Base-by-base conservation (phyloP, 92 coral and sea anemone genomes). In the Epizoanthus scotinus region DNA sequence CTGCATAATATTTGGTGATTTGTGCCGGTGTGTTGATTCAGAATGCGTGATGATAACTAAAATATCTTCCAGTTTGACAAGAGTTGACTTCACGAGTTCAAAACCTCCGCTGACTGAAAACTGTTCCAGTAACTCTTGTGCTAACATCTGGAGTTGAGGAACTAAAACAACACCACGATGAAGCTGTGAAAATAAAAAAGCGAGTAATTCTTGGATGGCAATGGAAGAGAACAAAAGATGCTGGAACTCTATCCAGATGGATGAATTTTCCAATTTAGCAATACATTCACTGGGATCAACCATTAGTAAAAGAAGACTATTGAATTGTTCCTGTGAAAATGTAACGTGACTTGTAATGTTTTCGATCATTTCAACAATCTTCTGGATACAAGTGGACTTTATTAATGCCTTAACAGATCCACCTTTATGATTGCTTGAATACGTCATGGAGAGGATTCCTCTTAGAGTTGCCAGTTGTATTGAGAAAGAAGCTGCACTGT, bases 121-220 rank as follows among this genome's bases (percentile, higher is more conserved):
- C 85, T 93, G 97, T 15, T 90, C 92, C 36, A 90, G 78, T 31
- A 93, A 73, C 67, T 90, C 97, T 29, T 85, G 97, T 20, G 89
- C 78, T 19, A 93, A 77, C 17, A 91, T 91, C 34, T 83, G 83
- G 13, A 93, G 56, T 20, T 93, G 78, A 2, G 97, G 87, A 71
- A 90, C 85, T 40, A 92, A 58, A 24, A 87, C 50, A 49, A 91
- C 84, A 56, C 94, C 97, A 65, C 84, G 86, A 24, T 92, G 92
- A 10, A 92, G 83, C 24, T 87, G 82, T 17, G 91, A 67, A 13
- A 86, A 87, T 31, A 90, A 47, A 70, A 90, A 92, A 4, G 83
- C 63, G 49, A 88, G 58, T 15, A 90, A 84, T 14, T 90, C 91
- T 52, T 91, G 90, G 21, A 85, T 63, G 55, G 87, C 68, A 28